Percentiles rank a stretch among this genome's conserved stretches.
Evolutionary conservation across 2,797 vertebrate species (phyloP).

Genomic region (Gymnopithys bicolor): DNA sequence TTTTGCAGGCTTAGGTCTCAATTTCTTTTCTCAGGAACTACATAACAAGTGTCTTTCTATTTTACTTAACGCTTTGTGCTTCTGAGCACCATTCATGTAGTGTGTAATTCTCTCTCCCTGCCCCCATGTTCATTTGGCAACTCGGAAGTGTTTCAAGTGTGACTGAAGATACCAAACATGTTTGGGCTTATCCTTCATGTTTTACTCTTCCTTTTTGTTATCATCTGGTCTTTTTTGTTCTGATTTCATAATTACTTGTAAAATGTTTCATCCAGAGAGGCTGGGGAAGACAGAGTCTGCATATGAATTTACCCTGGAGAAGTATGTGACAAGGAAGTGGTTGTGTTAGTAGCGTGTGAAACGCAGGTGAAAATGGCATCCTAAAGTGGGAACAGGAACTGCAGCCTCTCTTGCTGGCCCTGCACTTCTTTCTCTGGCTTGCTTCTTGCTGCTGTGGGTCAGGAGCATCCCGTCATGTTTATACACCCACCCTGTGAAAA

Average conservation of each 20-base stretch:
- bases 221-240: background rate
- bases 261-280: background rate
- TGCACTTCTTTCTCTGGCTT: background rate
- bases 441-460: background rate
- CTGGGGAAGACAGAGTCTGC: background rate
- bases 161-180: background rate
- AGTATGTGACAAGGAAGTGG: background rate
- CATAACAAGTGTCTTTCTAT: background rate
- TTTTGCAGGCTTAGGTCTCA: background rate
- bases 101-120: background rate
- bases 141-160: background rate
- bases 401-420: background rate
- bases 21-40: background rate
- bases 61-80: background rate
- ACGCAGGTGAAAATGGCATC: background rate
- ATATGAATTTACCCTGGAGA: background rate
- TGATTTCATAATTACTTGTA: background rate
- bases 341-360: background rate
- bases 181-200: background rate
- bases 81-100: background rate
- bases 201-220: background rate
- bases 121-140: background rate
- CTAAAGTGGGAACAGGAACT: background rate
- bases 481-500: background rate
- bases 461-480: background rate